Percentiles rank a stretch among this genome's conserved stretches.
Conservation (phyloP, 1,140 invertebrate species). For the Frieseomelitta varia region DNA sequence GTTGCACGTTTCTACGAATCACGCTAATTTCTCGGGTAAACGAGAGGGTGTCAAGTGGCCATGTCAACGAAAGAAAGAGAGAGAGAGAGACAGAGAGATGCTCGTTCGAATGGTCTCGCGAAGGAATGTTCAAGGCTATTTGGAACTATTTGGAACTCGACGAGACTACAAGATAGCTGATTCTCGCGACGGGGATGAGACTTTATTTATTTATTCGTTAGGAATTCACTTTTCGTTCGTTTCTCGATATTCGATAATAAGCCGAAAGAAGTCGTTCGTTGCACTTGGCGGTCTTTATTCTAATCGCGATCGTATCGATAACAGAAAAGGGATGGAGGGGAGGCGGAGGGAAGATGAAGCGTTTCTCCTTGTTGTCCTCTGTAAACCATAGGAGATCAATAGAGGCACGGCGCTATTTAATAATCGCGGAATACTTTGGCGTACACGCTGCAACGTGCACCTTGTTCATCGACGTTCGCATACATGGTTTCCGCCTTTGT, state of each 20-base stretch:
- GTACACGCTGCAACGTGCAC: background rate
- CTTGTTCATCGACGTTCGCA: background rate
- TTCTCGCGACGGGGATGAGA: background rate
- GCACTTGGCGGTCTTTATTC: background rate
- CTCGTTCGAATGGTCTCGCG: background rate
- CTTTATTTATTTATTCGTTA: background rate
- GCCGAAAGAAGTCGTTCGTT: background rate
- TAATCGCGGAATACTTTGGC: slow-evolving; percentile 19
- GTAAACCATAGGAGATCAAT: slow-evolving; percentile 25
- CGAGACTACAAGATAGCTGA: background rate
- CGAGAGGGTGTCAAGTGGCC: background rate
- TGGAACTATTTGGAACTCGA: background rate
- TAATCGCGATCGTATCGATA: background rate
- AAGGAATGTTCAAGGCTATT: background rate
- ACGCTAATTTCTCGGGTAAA: slow-evolving; percentile 6
- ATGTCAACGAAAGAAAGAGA: background rate
- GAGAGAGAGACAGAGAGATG: background rate
- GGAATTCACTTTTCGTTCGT: background rate
- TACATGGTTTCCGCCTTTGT: too few relatives aligned
- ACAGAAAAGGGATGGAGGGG: background rate
- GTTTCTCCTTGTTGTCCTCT: background rate
- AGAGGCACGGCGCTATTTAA: background rate
- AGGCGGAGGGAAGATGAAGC: background rate
- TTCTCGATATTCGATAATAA: background rate
- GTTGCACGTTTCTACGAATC: background rate